Percentiles rank a stretch among this genome's conserved stretches.
Evolutionary conservation across 2,797 vertebrate genomes (phyloP).

Genomic region (Acrossocheilus fasciatus): DNA sequence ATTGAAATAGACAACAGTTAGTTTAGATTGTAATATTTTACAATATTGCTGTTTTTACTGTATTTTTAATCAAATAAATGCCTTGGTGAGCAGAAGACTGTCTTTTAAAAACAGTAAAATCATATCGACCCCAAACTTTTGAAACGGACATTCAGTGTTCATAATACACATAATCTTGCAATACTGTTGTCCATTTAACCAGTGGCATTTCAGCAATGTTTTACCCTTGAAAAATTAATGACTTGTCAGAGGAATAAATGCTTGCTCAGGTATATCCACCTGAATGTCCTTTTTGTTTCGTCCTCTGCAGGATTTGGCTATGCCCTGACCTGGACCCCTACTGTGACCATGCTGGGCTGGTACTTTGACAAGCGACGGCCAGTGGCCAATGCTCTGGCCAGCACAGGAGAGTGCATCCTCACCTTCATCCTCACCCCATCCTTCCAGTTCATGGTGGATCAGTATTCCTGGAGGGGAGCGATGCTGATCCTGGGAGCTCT

Average conservation of each 20-base stretch:
- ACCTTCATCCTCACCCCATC: slow-evolving; percentile 84
- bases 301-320: slow-evolving; percentile 69
- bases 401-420: slow-evolving; percentile 81
- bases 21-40: not conserved
- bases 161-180: not conserved
- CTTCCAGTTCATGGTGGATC: slow-evolving; percentile 81
- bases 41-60: not conserved
- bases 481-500: slow-evolving; percentile 81
- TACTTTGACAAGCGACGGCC: slow-evolving; percentile 80
- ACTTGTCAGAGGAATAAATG: slow-evolving; percentile 13
- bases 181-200: not conserved
- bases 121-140: not conserved
- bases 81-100: not conserved
- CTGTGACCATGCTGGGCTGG: slow-evolving; percentile 72
- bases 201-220: not conserved
- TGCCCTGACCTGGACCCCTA: slow-evolving; percentile 74
- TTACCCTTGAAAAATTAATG: slow-evolving; percentile 25
- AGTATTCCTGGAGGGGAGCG: slow-evolving; percentile 83
- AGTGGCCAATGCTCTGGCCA: slow-evolving; percentile 79
- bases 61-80: not conserved
- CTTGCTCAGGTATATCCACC: slow-evolving; percentile 4
- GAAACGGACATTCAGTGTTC: not conserved
- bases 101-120: not conserved
- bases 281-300: not conserved
- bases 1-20: not conserved